Base-by-base conservation (phyloP, 1,140 invertebrate species). In the Cyphomyrmex costatus region DNA sequence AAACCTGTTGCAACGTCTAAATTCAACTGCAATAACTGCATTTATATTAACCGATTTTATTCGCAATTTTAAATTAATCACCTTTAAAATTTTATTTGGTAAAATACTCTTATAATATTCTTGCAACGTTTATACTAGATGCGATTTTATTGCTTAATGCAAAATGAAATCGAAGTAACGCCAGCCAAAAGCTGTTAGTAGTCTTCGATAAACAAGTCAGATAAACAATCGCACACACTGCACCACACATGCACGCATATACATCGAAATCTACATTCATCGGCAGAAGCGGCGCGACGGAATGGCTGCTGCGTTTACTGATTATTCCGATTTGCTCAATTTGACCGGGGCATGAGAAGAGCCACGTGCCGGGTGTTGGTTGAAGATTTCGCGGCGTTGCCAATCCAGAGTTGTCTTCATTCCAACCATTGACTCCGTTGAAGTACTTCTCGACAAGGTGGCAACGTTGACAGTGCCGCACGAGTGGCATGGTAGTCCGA, bases 351-450 rank as follows among this genome's bases (percentile, higher is more conserved):
- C 24, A 82, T 46, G 21, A 42, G 24, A 33, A 42, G 63, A 87
- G 68, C 65, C 86, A 87, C 68, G 87, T 76, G 86, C 77, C 53
- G 42, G 14, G 21, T 82, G 27, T 73, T 65, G 85, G 79, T 66
- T 73, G 68, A 88, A 83, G 73, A 87, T 70, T 71, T 66, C 36
- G 79, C 21, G 42, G 46, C 65, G 77, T 88, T 87, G 61, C 77
- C 77, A 73, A 30, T 12, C 46, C 8, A 21, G 14, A 46, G 63
- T 65, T 65, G 58, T 66, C 73, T 71, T 71, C 12, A 68, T 58
- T 79, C 60, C 66, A 36, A 68, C 42, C 87, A 87, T 88, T 87
- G 86, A 87, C 68, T 33, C 36, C 42, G 58, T 27, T 12, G 49
- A 66, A 27, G 65, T 86, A 42, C 49, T 8, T 4, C 51, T 68